Evolutionary conservation across 2,113 vertebrate genomes (phyloP).

Genomic region (Xyrauchen texanus): DNA sequence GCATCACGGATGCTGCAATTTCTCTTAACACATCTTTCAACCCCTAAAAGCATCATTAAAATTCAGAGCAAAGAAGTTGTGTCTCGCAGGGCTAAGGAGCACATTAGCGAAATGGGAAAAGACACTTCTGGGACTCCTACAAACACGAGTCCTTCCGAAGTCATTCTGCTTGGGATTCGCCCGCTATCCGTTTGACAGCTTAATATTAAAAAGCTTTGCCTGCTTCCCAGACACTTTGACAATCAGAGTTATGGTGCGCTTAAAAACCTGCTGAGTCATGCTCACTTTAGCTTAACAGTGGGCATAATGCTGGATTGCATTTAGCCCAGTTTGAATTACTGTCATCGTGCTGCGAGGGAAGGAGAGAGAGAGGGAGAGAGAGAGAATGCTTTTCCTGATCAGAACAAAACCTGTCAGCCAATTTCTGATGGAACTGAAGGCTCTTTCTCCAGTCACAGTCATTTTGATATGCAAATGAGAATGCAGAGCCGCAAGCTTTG

Average conservation of each 20-base stretch:
- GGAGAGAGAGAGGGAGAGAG: background rate
- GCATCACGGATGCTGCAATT: background rate
- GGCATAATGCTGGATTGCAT: slow-evolving; percentile 43
- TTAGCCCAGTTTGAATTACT: slow-evolving; percentile 49
- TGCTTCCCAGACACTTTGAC: background rate
- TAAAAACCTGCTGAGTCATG: slow-evolving; percentile 54
- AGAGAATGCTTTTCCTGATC: slow-evolving; percentile 15
- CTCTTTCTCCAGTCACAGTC: slow-evolving; percentile 12
- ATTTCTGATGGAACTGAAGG: slow-evolving; percentile 18
- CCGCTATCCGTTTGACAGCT: slow-evolving; percentile 26
- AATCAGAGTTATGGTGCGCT: slow-evolving; percentile 33
- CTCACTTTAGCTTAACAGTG: slow-evolving; percentile 42
- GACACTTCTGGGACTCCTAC: slow-evolving; percentile 24
- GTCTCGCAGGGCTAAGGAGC: slow-evolving; percentile 34
- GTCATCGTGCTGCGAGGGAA: slow-evolving; percentile 1
- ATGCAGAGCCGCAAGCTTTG: slow-evolving; percentile 9
- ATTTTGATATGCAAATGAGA: slow-evolving; percentile 49
- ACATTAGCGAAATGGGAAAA: slow-evolving; percentile 33
- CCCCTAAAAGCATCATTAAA: slow-evolving; percentile 35
- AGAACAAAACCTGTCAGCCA: slow-evolving; percentile 34
- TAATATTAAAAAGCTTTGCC: slow-evolving; percentile 31
- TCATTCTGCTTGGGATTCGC: slow-evolving; percentile 33
- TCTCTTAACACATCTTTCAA: slow-evolving; percentile 27
- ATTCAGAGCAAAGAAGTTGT: slow-evolving; percentile 24
- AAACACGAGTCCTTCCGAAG: slow-evolving; percentile 11